Base-by-base conservation (phyloP, 2,797 vertebrate species). In the Clangula hyemalis region DNA sequence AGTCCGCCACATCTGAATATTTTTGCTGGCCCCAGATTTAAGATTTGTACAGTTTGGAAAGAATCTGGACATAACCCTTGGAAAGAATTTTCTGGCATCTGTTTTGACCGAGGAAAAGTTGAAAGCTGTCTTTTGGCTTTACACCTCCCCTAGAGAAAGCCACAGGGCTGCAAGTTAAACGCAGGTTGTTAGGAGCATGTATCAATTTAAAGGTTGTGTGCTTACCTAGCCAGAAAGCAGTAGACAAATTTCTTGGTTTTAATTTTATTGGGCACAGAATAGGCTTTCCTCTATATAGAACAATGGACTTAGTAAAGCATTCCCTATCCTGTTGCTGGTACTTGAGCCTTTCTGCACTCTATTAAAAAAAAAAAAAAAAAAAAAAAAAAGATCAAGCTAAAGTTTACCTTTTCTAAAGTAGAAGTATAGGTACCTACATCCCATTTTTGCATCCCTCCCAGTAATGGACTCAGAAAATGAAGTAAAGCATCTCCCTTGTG, bases 131-230 rank as follows among this genome's bases (percentile, higher is more conserved):
- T 43, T 61, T 61, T 76, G 57, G 19, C 47, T 88, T 65, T 22
- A 5, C 15, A 7, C 16, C 66, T 89, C 20, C 39, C 28, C 2
- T 2, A 43, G 45, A 72, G 60, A 13, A 69, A 72, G 38, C 39
- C 45, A 27, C n/a, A 10, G 27, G 24, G 21, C 64, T 76, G 25
- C 22, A 41, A 69, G 14, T 70, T 54, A 64, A 83, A 68, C 45
- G 25, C 0, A 1, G 25, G 41, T 61, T 17, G 21, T 58, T 87
- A 36, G 2, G 36, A 77, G 38, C 3, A 1, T 1, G 0, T 43
- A 7, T 10, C 19, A 19, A 0, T 27, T 57, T 49, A 49, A 74
- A 84, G 41, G 38, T 61, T 41, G 2, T 30, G 7, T 64, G 10
- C 30, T 53, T 53, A 27, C 36, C 16, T n/a, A 45, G 32, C 17